phyloP scores from a whole-genome alignment of 2,113 vertebrate species.

The Cyrtonyx montezumae region DNA sequence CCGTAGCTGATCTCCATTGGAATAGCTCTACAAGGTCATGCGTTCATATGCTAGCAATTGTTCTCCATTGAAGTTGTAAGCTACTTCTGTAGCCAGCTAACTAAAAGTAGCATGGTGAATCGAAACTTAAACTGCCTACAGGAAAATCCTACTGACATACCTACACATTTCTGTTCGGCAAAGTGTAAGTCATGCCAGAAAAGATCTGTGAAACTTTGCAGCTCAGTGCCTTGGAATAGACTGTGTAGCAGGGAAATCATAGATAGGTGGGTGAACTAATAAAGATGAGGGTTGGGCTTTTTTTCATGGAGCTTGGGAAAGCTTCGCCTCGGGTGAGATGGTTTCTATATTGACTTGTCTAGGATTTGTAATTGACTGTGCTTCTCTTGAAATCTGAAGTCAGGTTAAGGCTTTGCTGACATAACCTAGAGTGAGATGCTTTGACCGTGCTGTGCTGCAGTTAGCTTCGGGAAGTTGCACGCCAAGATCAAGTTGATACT shows the following conservation, averaged over 20 bases:
- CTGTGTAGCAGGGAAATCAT: background rate
- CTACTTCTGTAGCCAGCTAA: slow-evolving; percentile 38
- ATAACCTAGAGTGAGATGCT: background rate
- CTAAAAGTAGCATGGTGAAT: background rate
- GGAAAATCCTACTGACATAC: background rate
- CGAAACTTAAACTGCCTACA: background rate
- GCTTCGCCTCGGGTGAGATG: background rate
- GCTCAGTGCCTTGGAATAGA: background rate
- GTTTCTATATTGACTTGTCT: background rate
- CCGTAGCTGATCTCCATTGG: background rate
- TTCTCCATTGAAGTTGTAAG: slow-evolving; percentile 33
- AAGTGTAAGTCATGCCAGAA: background rate
- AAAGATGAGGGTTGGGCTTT: background rate
- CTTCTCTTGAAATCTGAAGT: background rate
- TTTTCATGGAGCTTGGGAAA: background rate
- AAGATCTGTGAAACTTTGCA: background rate
- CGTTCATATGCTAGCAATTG: background rate
- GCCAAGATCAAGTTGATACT: background rate
- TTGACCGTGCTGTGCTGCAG: background rate
- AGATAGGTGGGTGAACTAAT: background rate
- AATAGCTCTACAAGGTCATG: background rate
- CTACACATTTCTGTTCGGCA: background rate
- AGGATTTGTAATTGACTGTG: background rate
- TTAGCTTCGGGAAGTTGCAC: background rate
- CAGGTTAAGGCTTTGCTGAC: background rate